A percentile compares a stretch with the other conserved stretches of the same genome.
These are phyloP conservation scores for Hyperoplus lanceolatus DNA, from an alignment of 2,797 vertebrate genomes.

Conservation along the genomic window DNA sequence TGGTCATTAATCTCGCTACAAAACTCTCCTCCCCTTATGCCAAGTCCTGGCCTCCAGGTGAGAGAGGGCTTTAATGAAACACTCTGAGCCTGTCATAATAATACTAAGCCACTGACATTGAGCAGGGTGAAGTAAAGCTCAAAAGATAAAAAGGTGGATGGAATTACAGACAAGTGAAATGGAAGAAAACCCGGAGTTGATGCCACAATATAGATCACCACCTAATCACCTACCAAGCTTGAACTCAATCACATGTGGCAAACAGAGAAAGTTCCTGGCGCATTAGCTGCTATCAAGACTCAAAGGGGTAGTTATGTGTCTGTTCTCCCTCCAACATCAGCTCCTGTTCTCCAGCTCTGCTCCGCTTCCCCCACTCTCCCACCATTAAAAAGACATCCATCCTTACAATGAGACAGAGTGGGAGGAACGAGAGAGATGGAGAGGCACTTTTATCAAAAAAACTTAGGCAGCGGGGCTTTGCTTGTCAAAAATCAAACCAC, in stretches of 20 bases:
- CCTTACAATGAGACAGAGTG: constrained; percentile 51
- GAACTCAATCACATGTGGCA: constrained; percentile 11
- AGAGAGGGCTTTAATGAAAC: constrained; percentile 68
- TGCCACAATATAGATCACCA: constrained; percentile 10
- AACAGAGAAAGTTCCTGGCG: constrained; percentile 33
- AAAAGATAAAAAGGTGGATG: constrained; percentile 11
- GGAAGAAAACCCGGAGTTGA: background rate
- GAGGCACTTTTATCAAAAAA: constrained; percentile 43
- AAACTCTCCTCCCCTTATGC: constrained; percentile 7
- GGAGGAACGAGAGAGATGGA: constrained; percentile 47
- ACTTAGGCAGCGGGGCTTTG: constrained; percentile 38
- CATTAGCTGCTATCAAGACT: constrained; percentile 82
- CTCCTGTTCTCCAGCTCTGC: constrained; percentile 58
- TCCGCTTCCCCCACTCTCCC: constrained; percentile 38
- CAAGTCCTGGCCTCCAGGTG: constrained; percentile 29
- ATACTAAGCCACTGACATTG: background rate
- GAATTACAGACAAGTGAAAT: constrained; percentile 21
- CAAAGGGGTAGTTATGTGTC: constrained; percentile 84
- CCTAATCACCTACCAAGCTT: constrained; percentile 15
- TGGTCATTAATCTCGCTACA: constrained; percentile 26
- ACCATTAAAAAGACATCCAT: constrained; percentile 74
- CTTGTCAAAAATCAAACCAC: constrained; percentile 59
- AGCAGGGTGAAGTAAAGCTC: constrained; percentile 6
- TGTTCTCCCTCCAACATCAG: constrained; percentile 62
- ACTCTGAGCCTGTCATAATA: constrained; percentile 44